These are phyloP conservation scores for Oncorhynchus clarkii DNA, from an alignment of 2,113 vertebrate species.

Conservation along the genomic window DNA sequence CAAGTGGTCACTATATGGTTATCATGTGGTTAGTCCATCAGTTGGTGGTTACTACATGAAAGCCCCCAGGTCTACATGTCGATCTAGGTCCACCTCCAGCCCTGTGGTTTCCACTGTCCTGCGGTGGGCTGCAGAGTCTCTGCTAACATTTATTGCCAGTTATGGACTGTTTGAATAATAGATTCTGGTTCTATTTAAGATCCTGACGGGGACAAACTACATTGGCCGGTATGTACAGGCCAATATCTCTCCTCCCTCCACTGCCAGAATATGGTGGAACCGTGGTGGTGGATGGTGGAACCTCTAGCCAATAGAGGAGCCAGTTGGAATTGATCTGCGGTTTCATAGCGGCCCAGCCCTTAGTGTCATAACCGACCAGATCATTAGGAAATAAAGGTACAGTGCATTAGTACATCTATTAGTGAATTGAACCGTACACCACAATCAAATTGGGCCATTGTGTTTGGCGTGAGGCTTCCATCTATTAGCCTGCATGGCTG, in stretches of 20 bases:
- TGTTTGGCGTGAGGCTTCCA: conserved; percentile 32
- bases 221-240: conserved; percentile 41
- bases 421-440: conserved; percentile 42
- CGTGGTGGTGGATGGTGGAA: conserved; percentile 33
- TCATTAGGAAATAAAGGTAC: conserved; percentile 48
- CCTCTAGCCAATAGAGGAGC: conserved; percentile 13
- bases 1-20: background rate
- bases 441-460: conserved; percentile 39
- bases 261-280: conserved; percentile 63
- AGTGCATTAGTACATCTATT: conserved; percentile 39
- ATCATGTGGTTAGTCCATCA: background rate
- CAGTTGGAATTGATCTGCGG: conserved; percentile 45
- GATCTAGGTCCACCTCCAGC: background rate
- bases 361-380: conserved; percentile 43
- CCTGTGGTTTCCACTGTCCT: conserved; percentile 6
- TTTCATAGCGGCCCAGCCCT: conserved; percentile 39
- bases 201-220: conserved; percentile 69
- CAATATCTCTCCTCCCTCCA: conserved; percentile 63
- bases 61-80: background rate
- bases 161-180: conserved; percentile 70
- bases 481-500: conserved; percentile 29
- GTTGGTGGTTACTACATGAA: background rate
- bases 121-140: conserved; percentile 41
- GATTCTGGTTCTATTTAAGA: conserved; percentile 70
- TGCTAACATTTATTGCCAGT: conserved; percentile 68